Percentiles rank a stretch among this genome's conserved stretches.
Conservation (phyloP, 92 coral and sea anemone genomes). For the Ricordea florida region DNA sequence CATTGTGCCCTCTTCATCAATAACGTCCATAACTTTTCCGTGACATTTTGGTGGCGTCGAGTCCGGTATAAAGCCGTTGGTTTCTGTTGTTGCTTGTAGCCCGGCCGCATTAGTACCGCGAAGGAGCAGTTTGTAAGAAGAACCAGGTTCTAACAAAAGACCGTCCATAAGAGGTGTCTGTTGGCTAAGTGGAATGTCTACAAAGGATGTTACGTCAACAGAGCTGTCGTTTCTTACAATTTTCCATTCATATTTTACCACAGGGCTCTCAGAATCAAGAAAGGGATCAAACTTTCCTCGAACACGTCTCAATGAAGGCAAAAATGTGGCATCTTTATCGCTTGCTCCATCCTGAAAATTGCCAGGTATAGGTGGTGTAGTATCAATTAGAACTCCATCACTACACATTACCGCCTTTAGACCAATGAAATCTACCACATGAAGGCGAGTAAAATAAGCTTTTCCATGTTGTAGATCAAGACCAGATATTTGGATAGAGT, state of each 20-base stretch:
- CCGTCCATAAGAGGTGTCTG: conserved; percentile 66
- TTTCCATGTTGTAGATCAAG: conserved; percentile 53
- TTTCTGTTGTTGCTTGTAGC: conserved; percentile 44
- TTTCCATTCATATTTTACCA: conserved; percentile 72
- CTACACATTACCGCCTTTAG: conserved; percentile 73
- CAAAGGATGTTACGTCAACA: conserved; percentile 48
- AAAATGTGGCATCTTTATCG: conserved; percentile 38
- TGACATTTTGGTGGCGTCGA: conserved; percentile 63
- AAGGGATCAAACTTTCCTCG: conserved; percentile 67
- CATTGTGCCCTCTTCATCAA: conserved; percentile 19
- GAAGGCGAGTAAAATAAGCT: conserved; percentile 68
- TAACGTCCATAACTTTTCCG: conserved; percentile 55
- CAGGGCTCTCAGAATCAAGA: conserved; percentile 70
- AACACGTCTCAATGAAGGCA: conserved; percentile 61
- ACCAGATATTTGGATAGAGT: conserved; percentile 60
- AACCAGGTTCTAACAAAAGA: conserved; percentile 57
- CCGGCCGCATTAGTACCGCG: conserved; percentile 87
- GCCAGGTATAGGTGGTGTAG: conserved; percentile 70
- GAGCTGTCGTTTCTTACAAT: conserved; percentile 33
- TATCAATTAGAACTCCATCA: conserved; percentile 82
- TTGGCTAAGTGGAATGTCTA: conserved; percentile 58
- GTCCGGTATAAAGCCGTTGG: conserved; percentile 79
- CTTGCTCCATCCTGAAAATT: conserved; percentile 59
- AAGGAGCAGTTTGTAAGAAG: conserved; percentile 41
- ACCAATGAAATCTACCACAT: conserved; percentile 50